phyloP scores from a whole-genome alignment of 2,113 vertebrate species.

The Myanophis thanlyinensis region DNA sequence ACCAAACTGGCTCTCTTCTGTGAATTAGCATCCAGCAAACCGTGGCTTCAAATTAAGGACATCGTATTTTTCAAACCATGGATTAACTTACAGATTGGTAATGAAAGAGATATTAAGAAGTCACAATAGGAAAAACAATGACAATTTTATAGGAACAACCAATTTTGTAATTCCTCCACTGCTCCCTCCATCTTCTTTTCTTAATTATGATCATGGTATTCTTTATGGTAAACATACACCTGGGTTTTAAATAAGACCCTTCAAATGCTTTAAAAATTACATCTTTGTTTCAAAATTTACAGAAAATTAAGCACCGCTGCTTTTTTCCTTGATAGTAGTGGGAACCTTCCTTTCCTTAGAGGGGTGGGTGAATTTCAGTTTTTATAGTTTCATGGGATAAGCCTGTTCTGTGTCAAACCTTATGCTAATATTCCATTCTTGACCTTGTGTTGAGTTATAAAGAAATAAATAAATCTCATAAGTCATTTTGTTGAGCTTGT shows the following conservation, averaged over 20 bases:
- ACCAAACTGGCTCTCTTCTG: not conserved
- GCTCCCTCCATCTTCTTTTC: not conserved
- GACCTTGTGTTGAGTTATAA: not conserved
- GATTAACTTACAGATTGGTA: not conserved
- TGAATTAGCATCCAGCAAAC: not conserved
- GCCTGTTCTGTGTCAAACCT: not conserved
- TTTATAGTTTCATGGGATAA: not conserved
- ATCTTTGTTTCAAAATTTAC: not conserved
- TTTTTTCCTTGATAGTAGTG: not conserved
- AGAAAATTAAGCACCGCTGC: not conserved
- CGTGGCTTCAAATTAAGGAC: not conserved
- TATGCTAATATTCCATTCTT: not conserved
- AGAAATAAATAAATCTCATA: not conserved
- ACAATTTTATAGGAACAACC: not conserved
- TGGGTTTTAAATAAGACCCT: not conserved
- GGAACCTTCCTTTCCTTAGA: not conserved
- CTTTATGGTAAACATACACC: not conserved
- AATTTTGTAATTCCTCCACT: not conserved
- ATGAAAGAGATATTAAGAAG: not conserved
- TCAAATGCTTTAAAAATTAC: not conserved
- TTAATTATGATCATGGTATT: not conserved
- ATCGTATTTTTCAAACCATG: not conserved
- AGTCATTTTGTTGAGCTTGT: not conserved
- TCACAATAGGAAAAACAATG: not conserved
- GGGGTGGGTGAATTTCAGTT: not conserved